Evolutionary conservation across 2,113 vertebrate species (phyloP).

Genomic region (Vulpes ferrilata): DNA sequence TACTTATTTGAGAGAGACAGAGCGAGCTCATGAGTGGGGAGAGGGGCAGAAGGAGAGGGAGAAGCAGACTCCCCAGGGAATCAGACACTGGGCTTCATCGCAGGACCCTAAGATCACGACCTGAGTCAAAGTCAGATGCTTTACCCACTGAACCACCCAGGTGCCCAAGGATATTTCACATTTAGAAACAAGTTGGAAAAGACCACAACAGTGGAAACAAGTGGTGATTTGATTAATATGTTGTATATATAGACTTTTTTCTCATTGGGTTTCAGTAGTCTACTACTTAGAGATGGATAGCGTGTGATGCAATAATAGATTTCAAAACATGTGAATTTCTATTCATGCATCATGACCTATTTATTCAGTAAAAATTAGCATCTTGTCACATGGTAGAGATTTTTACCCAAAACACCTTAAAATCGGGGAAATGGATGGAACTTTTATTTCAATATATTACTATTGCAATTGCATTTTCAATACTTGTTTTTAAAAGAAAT

Average conservation of each 20-base stretch:
- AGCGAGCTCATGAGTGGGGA: not conserved
- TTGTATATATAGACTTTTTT: not conserved
- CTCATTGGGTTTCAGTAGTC: not conserved
- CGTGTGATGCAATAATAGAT: not conserved
- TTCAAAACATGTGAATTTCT: not conserved
- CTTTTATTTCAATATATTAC: not conserved
- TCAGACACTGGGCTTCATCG: not conserved
- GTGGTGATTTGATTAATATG: not conserved
- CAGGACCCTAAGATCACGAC: not conserved
- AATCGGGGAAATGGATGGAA: not conserved
- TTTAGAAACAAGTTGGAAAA: not conserved
- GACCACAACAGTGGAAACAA: not conserved
- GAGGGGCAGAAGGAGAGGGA: not conserved
- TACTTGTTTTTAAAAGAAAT: not conserved
- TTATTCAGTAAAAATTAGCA: not conserved
- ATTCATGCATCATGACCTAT: not conserved
- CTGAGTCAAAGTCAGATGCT: not conserved
- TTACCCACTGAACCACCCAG: not conserved
- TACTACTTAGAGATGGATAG: not conserved
- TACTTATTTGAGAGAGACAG: not conserved
- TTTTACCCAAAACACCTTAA: not conserved
- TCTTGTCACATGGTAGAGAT: not conserved
- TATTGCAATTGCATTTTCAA: not conserved
- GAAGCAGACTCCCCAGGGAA: not conserved
- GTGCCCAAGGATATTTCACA: not conserved